Evolutionary conservation across 2,113 vertebrate genomes (phyloP).

Genomic region (Malurus cyaneus): DNA sequence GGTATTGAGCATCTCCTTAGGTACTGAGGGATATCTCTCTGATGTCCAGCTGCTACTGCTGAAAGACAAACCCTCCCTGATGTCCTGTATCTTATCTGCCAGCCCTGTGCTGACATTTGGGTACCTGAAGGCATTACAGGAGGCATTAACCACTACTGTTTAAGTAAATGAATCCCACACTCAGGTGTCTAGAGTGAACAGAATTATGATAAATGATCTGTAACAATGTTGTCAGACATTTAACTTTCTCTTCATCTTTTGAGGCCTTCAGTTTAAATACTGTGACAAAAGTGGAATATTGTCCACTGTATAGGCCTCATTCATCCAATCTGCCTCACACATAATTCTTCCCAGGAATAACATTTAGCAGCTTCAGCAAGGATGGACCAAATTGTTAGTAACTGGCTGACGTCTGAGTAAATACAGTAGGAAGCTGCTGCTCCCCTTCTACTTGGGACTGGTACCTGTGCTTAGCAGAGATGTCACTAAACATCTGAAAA

Average conservation of each 20-base stretch:
- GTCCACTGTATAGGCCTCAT: background rate
- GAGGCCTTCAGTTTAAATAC: background rate
- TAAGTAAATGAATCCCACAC: background rate
- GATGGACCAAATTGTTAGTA: background rate
- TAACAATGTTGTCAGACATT: background rate
- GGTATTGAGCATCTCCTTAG: background rate
- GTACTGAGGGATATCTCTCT: background rate
- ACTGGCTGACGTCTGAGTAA: background rate
- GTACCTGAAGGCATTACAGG: background rate
- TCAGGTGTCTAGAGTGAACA: background rate
- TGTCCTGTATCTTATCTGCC: background rate
- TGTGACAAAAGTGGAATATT: background rate
- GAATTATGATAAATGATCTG: background rate
- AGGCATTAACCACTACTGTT: background rate
- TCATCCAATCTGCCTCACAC: background rate
- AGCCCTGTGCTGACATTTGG: background rate
- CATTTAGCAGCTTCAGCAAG: background rate
- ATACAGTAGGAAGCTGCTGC: background rate
- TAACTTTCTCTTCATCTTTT: background rate
- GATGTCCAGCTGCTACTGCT: background rate
- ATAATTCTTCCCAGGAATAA: background rate
- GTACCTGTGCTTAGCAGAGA: background rate
- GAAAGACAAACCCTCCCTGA: background rate
- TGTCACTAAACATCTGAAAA: background rate
- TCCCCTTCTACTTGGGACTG: background rate